phyloP scores from a whole-genome alignment of 2,888 invertebrate genomes.

The Coelopa pilipes region DNA sequence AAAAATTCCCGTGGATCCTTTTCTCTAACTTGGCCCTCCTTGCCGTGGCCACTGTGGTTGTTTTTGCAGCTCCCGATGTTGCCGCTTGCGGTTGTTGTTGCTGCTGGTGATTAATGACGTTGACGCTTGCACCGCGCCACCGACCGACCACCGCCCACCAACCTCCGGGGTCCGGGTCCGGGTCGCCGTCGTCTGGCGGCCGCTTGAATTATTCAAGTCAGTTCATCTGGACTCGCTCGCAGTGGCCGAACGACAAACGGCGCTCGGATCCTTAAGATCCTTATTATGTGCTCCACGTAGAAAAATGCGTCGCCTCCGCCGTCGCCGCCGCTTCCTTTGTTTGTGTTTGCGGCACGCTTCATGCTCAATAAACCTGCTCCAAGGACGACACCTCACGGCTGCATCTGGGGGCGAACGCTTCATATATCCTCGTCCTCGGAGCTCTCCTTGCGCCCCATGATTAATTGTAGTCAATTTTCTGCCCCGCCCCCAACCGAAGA shows the following conservation, averaged over 20 bases:
- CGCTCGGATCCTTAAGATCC: not conserved
- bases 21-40: no score
- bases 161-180: no score
- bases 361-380: conserved; percentile 14
- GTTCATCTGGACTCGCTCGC: not conserved
- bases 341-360: not conserved
- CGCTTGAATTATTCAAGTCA: not conserved
- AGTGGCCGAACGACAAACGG: not conserved
- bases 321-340: not conserved
- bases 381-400: not conserved
- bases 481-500: no score
- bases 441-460: not conserved
- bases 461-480: conserved; percentile 2
- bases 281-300: conserved; percentile 24
- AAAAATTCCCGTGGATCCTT: not conserved
- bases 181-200: not conserved
- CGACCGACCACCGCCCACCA: not conserved
- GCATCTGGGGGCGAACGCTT: not conserved
- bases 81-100: not conserved
- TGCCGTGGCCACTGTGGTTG: no score
- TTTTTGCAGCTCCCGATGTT: not conserved
- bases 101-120: conserved; percentile 22
- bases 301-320: not conserved
- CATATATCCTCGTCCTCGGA: not conserved
- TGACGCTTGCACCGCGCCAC: conserved; percentile 15